These are phyloP conservation scores for Dasyprocta punctata DNA, from an alignment of 2,113 vertebrate genomes.

Conservation along the genomic window DNA sequence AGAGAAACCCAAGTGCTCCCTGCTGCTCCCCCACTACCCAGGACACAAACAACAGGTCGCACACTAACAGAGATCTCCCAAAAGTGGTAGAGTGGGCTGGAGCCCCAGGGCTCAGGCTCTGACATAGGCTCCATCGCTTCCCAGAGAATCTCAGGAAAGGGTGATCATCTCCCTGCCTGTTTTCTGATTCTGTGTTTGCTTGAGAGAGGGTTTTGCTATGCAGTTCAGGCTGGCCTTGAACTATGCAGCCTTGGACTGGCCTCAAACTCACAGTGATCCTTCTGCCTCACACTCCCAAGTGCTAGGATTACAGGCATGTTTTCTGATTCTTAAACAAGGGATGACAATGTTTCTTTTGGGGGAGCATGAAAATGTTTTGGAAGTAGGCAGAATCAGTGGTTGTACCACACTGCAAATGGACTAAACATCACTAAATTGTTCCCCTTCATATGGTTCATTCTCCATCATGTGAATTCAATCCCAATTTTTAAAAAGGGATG, in stretches of 20 bases:
- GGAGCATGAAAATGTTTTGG: neutral
- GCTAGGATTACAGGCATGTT: neutral
- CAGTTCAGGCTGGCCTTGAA: no score
- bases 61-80: neutral
- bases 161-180: neutral
- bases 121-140: neutral
- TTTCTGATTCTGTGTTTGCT: neutral
- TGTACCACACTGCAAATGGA: neutral
- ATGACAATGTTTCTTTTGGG: neutral
- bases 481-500: neutral
- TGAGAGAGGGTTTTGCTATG: no score
- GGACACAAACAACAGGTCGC: neutral
- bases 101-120: neutral
- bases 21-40: neutral
- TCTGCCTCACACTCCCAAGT: no score
- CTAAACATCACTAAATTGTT: neutral
- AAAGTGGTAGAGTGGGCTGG: neutral
- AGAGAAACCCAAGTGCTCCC: neutral
- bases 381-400: neutral
- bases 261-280: no score
- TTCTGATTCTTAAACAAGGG: neutral
- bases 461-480: neutral
- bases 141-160: neutral
- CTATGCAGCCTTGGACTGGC: no score
- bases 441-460: neutral